These are phyloP conservation scores for Rotaria magnacalcarata DNA, from an alignment of 2,888 invertebrate species.

Conservation along the genomic window DNA sequence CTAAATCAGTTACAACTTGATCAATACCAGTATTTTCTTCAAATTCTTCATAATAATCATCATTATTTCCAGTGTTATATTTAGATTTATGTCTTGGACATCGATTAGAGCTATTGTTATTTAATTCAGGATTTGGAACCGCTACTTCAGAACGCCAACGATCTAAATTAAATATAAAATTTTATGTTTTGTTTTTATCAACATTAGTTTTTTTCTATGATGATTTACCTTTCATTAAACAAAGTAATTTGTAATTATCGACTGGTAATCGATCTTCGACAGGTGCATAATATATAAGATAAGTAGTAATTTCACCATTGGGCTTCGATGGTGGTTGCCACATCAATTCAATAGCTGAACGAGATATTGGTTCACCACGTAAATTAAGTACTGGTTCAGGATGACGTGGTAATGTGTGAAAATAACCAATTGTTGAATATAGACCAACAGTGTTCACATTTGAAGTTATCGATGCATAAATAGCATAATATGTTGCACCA, in stretches of 20 bases:
- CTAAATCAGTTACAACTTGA: slow-evolving; percentile 29
- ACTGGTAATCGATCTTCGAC: not conserved
- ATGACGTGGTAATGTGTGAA: not conserved
- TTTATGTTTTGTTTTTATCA: too few species aligned
- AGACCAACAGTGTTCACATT: slow-evolving; percentile 18
- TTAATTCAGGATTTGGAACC: not conserved
- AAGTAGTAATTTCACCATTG: not conserved
- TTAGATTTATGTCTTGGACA: not conserved
- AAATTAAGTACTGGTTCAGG: slow-evolving; percentile 4
- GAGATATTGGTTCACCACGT: not conserved
- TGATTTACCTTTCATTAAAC: slow-evolving; percentile 3
- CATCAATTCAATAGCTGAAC: not conserved
- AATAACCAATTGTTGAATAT: slow-evolving; percentile 15
- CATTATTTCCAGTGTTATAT: not conserved
- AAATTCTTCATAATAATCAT: not conserved
- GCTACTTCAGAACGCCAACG: not conserved
- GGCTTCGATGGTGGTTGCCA: slow-evolving; percentile 15
- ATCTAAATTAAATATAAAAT: not conserved
- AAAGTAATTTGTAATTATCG: not conserved
- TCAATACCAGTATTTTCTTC: not conserved
- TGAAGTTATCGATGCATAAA: slow-evolving; percentile 5
- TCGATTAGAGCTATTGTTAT: too few species aligned
- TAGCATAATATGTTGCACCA: not conserved
- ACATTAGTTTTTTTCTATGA: too few species aligned
- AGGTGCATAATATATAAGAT: slow-evolving; percentile 25